phyloP scores from a whole-genome alignment of 2,113 vertebrate genomes.

The Turnix velox region DNA sequence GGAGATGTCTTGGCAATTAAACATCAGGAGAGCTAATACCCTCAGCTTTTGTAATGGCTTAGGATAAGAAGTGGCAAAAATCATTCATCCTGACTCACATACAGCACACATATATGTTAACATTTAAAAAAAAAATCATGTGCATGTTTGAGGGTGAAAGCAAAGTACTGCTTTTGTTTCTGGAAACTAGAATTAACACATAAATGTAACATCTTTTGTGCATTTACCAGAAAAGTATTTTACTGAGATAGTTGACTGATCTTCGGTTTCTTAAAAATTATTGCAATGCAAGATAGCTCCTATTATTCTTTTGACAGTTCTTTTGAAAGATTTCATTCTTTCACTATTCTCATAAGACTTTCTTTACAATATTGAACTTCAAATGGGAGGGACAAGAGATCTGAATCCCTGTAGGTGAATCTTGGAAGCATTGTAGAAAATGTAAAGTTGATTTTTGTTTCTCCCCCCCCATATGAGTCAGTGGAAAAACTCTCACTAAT shows the following conservation, averaged over 20 bases:
- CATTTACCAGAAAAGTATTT: background rate
- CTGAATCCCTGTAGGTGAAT: background rate
- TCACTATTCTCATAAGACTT: background rate
- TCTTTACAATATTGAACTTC: background rate
- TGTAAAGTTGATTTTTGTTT: background rate
- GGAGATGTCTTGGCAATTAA: background rate
- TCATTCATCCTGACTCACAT: background rate
- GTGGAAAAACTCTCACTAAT: background rate
- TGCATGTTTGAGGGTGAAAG: background rate
- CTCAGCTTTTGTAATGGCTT: background rate
- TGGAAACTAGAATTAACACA: background rate
- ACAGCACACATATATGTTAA: background rate
- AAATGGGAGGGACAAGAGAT: background rate
- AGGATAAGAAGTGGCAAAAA: background rate
- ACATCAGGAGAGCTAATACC: background rate
- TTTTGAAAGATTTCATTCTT: background rate
- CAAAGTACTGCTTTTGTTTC: background rate
- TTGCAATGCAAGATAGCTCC: background rate
- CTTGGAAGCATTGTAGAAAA: background rate
- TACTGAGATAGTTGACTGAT: background rate
- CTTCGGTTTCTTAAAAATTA: background rate
- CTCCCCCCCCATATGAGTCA: background rate
- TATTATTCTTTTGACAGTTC: background rate
- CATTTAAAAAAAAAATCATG: background rate
- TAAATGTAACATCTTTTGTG: background rate